Evolutionary conservation across 2,113 vertebrate species (phyloP), one percentile per base, ranked within the genome.

Genomic region (Hucho hucho): DNA sequence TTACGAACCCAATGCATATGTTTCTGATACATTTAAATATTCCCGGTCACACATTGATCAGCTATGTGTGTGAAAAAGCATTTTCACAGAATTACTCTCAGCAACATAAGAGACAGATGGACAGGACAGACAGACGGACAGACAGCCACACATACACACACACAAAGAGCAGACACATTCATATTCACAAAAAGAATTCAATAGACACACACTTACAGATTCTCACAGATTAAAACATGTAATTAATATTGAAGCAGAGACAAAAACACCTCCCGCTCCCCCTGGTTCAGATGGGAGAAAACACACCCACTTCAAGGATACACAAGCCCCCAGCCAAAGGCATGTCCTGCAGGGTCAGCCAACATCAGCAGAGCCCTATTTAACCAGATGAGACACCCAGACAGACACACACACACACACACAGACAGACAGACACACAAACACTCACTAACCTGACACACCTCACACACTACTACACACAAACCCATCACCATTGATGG

Each of bases 291-390:
- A 49, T 16, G 47, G 47, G 14, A 49, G 47, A 16, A 49, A 49
- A 65, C 73, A 74, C 22, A 37, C 73, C 37, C 4, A 58, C 53
- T 65, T 46, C 70, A 73, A 69, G 73, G 28, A 49, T 66, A 67
- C 65, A 16, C 11, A n/a, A 12, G 46, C 24, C 24, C 25, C 72
- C 14, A 29, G 25, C 72, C 63, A 46, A 64, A 3, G 72, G 16
- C 53, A 73, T 64, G 28, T 25, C 26, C 22, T 22, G 63, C 24
- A 56, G 26, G 14, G n/a, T 3, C 47, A 71, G 22, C 47, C 14
- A 71, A 71, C 25, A 56, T 56, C 46, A 71, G 16, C 49, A 72
- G 2, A 68, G 26, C 46, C n/a, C 37, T 64, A 59, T 24, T 59
- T 75, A 32, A 58, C 6, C 47, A 58, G 73, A 75, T 32, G 64